Evolutionary conservation across 2,113 vertebrate species (phyloP).

Genomic region (Microtus oregoni): DNA sequence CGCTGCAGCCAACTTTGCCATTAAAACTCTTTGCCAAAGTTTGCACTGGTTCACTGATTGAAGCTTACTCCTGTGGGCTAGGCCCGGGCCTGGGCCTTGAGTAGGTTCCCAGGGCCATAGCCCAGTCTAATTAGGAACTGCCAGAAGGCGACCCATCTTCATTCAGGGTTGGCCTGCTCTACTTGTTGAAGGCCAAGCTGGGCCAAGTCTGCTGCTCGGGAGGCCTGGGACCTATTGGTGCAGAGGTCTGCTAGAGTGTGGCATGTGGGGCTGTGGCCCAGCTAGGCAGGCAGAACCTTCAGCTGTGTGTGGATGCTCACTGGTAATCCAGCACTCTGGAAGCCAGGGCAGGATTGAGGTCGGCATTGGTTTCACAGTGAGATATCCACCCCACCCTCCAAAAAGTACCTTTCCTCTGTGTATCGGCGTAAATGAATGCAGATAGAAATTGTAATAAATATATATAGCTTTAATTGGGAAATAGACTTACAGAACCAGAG

Average conservation of each 20-base stretch:
- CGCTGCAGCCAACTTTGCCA: constrained; percentile 76
- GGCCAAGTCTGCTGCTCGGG: background rate
- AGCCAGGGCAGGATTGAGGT: background rate
- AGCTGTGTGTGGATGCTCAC: background rate
- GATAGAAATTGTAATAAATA: too few species aligned
- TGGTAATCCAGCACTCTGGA: background rate
- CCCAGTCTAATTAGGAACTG: background rate
- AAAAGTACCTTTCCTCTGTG: background rate
- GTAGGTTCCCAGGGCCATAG: background rate
- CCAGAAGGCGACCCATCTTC: too few species aligned
- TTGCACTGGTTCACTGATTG: constrained; percentile 56
- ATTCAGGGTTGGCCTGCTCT: background rate
- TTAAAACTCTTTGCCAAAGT: constrained; percentile 83
- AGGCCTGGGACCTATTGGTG: background rate
- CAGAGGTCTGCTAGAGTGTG: background rate
- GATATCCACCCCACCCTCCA: background rate
- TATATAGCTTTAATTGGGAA: too few species aligned
- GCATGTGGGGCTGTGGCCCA: background rate
- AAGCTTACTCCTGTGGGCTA: background rate
- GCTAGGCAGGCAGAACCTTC: background rate
- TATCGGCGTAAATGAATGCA: too few species aligned
- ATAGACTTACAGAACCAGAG: too few species aligned
- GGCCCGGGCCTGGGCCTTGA: background rate
- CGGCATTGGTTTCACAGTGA: background rate
- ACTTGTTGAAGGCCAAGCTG: background rate